Evolutionary conservation across 2,113 vertebrate genomes (phyloP).

Genomic region (Lipotes vexillifer): DNA sequence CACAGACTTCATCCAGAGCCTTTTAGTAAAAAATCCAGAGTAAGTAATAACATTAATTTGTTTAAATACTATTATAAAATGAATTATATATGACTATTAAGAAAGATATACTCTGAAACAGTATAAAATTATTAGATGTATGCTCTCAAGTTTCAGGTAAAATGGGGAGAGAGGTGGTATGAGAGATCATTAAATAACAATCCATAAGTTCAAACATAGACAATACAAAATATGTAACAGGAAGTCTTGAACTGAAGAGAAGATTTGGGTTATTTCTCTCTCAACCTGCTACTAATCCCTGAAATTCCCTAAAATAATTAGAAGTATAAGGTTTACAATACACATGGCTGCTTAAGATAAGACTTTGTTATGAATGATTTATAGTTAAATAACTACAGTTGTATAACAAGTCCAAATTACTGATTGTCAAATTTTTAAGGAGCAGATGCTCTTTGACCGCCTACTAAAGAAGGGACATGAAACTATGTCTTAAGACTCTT

Average conservation of each 20-base stretch:
- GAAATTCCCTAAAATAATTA: slow-evolving; percentile 6
- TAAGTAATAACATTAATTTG: slow-evolving; percentile 81
- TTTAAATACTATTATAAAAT: slow-evolving; percentile 8
- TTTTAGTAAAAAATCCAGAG: slow-evolving; percentile 94
- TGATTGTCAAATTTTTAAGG: not conserved
- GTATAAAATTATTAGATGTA: not conserved
- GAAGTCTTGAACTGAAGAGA: not conserved
- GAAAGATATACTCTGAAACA: not conserved
- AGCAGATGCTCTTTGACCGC: not conserved
- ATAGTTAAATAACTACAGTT: not conserved
- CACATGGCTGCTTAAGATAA: not conserved
- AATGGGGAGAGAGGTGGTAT: not conserved
- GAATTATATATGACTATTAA: not conserved
- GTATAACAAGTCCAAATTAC: not conserved
- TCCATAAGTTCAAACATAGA: not conserved
- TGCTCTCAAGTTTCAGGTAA: not conserved
- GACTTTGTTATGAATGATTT: not conserved
- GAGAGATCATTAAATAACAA: slow-evolving; percentile 23
- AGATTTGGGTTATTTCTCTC: not conserved
- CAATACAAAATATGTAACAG: not conserved
- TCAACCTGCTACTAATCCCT: not conserved
- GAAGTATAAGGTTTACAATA: not conserved
- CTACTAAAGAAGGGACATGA: not conserved
- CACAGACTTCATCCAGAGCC: slow-evolving; percentile 93
- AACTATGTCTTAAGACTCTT: not conserved